A percentile compares a stretch with the other conserved stretches of the same genome.
Conservation (phyloP, 92 coral and sea anemone species). For the Isaurus tuberculatus region DNA sequence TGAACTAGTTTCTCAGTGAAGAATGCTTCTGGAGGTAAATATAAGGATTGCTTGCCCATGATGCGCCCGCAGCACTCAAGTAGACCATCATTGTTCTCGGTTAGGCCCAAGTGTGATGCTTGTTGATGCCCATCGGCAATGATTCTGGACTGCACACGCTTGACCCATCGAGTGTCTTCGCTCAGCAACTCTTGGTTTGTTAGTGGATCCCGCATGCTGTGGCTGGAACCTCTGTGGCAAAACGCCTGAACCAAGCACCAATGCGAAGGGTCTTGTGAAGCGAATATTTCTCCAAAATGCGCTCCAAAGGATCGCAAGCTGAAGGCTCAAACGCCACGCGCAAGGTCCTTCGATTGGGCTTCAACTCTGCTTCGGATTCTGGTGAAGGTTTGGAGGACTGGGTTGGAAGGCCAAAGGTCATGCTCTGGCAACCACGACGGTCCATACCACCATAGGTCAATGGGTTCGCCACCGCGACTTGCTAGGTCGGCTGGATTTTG, state of each 20-base stretch:
- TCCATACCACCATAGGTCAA: constrained; percentile 23
- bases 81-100: not conserved
- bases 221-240: constrained; percentile 7
- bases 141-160: constrained; percentile 32
- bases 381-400: constrained; percentile 21
- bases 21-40: constrained; percentile 9
- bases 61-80: constrained; percentile 35
- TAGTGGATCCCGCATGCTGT: constrained; percentile 22
- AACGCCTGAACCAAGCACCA: constrained; percentile 28
- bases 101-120: constrained; percentile 26
- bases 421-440: constrained; percentile 32
- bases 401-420: constrained; percentile 22
- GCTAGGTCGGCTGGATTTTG: constrained; percentile 30
- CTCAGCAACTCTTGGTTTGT: constrained; percentile 12
- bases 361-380: constrained; percentile 17
- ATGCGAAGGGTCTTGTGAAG: constrained; percentile 30
- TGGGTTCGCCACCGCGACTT: constrained; percentile 34
- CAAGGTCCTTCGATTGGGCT: constrained; percentile 27
- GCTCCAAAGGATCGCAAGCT: constrained; percentile 7
- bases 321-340: constrained; percentile 19
- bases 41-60: constrained; percentile 9
- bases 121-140: not conserved
- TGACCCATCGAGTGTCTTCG: constrained; percentile 7
- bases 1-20: constrained; percentile 26
- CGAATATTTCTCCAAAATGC: constrained; percentile 11